Conservation (phyloP, 2,888 invertebrate genomes). For the Thysanoteuthis rhombus region DNA sequence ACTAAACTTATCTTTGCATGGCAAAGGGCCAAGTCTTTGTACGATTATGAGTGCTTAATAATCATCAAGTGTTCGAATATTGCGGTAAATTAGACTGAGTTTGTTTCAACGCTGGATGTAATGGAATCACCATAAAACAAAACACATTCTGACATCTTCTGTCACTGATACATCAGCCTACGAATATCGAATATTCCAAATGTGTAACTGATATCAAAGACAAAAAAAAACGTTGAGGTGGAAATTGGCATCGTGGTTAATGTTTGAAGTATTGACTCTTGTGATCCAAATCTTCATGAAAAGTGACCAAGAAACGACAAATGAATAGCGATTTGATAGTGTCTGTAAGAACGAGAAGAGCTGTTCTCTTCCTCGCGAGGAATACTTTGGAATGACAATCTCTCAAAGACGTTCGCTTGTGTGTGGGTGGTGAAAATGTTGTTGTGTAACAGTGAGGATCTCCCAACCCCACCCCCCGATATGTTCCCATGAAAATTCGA, state of each 20-base stretch:
- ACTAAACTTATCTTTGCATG: neutral
- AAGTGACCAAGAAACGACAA: neutral
- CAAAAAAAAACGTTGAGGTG: neutral
- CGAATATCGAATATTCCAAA: too few species aligned
- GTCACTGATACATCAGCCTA: neutral
- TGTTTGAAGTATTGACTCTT: neutral
- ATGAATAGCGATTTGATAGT: neutral
- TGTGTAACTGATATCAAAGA: neutral
- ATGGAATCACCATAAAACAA: neutral
- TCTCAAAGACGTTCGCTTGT: neutral
- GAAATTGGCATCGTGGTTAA: neutral
- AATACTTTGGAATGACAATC: neutral
- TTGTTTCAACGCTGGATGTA: neutral
- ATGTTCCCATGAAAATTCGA: neutral
- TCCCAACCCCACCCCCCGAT: neutral
- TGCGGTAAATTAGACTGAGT: too few species aligned
- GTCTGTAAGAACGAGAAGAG: neutral
- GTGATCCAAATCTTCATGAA: neutral
- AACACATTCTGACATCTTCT: neutral
- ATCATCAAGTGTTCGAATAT: neutral
- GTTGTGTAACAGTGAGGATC: neutral
- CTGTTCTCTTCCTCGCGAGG: neutral
- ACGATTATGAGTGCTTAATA: neutral
- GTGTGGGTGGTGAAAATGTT: neutral
- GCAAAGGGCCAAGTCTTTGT: neutral